Conservation (phyloP, 1,140 invertebrate species). For the Pachyrhynchus sulphureomaculatus region DNA sequence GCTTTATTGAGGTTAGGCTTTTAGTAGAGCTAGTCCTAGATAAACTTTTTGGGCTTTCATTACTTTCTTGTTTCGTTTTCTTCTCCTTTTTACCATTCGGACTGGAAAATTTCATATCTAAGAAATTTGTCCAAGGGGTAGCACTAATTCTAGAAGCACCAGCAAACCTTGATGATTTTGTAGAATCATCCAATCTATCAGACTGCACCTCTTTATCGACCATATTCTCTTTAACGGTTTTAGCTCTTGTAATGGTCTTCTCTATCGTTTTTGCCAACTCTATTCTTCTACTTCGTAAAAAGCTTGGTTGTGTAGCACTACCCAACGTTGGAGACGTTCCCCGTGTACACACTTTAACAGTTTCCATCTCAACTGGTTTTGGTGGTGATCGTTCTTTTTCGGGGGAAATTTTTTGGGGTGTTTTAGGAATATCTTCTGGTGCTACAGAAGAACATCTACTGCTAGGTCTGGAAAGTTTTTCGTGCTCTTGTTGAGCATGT, state of each 20-base stretch:
- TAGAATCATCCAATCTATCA: conserved; percentile 64
- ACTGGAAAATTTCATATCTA: conserved; percentile 59
- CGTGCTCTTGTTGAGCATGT: conserved; percentile 42
- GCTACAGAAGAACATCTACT: conserved; percentile 44
- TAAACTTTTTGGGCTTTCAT: conserved; percentile 47
- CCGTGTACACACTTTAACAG: conserved; percentile 66
- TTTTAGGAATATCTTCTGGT: conserved; percentile 34
- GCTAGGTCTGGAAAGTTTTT: conserved; percentile 34
- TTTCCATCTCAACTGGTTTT: conserved; percentile 52
- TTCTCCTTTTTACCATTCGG: conserved; percentile 38
- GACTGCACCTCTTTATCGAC: conserved; percentile 69
- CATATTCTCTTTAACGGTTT: conserved; percentile 51
- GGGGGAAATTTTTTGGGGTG: not conserved
- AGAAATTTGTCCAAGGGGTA: conserved; percentile 65
- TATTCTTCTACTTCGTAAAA: conserved; percentile 64
- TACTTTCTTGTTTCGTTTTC: conserved; percentile 31
- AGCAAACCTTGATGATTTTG: conserved; percentile 61
- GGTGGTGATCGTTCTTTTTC: not conserved
- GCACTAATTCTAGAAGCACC: conserved; percentile 57
- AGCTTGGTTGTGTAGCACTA: conserved; percentile 56
- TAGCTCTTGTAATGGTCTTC: conserved; percentile 62
- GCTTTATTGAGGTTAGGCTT: conserved; percentile 42
- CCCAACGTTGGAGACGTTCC: conserved; percentile 75
- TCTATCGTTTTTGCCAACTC: conserved; percentile 70
- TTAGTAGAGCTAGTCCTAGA: conserved; percentile 50